Base-by-base conservation (phyloP, 1,140 invertebrate genomes). In the Papilio machaon region DNA sequence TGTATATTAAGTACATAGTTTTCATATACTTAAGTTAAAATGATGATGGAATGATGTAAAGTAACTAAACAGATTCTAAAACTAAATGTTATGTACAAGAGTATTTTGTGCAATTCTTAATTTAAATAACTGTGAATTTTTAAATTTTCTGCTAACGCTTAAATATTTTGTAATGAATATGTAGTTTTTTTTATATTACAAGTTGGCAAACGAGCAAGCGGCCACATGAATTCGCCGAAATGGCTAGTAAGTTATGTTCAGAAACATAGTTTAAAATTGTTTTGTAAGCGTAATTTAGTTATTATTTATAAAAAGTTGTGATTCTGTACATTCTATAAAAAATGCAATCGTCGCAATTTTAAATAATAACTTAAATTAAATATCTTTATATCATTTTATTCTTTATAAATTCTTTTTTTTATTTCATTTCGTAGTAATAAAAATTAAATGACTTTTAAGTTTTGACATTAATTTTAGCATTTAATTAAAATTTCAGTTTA, bases 261-360 rank as follows among this genome's bases (percentile, higher is more conserved):
- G 13, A 15, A 38, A 19, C n/a, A 60, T 60, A 23, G 6, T 60
- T 6, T 2, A 54, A 23, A 19, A 1, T 60, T 19, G 7, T 60
- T 60, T 60, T 60, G 8, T 60, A 60, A 0, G 35, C 7, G 30
- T 35, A 70, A 19, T 15, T 70, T 17, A 70, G n/a, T 38, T 17
- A 70, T 60, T 60, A 60, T 15, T 58, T 77, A 77, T 43, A 58
- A 15, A 77, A 77, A 77, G 52, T 77, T 77, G 75, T 60, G 75
- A 77, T 38, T 38, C 30, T 77, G 52, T 52, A 77, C 30, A 60
- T 58, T 77, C 58, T 35, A 54, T 35, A 60, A 35, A 52, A 76
- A 77, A 35, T 11, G 74, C 74, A 54, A 49, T 76, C 46, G 74
- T 23, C 74, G 49, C 49, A 52, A 76, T 30, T 54, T 77, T 58